Evolutionary conservation across 2,113 vertebrate genomes (phyloP), one percentile per base, ranked within the genome.

Genomic region (Oxyura jamaicensis): DNA sequence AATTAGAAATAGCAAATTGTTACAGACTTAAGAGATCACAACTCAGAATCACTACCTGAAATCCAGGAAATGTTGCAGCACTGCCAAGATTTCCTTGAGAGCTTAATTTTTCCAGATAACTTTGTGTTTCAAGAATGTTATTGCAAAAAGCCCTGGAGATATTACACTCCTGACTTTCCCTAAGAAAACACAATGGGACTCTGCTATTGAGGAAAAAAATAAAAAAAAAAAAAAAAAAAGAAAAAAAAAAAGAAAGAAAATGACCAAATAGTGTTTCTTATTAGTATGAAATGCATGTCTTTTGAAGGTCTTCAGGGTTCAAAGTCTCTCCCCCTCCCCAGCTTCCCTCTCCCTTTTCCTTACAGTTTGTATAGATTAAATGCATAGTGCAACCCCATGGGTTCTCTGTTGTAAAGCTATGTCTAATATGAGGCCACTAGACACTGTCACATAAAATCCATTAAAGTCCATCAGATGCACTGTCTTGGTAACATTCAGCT

Each of bases 1-100:
- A 98, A 98, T 98, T 98, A 98, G 98, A 98, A 98, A 98, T 97
- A 98, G 98, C 98, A 98, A 95, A 98, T 98, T 98, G 98, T 98
- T 98, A 98, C 93, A 83, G 98, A 97, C 95, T 98, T 97, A 97
- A 98, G 98, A 98, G 98, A 98, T 98, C 97, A 97, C 98, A 98
- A 97, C 98, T 98, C 97, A 98, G 97, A 97, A 97, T 96, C 46
- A 10, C 93, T 97, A 97, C 97, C 97, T 97, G 97, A 96, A 97
- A 97, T 97, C 96, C 94, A 96, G 95, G 96, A 96, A 97, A 97
- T 97, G 91, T 95, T 96, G 96, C 88, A 65, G 72, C 46, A 4
- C 85, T 91, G 96, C 95, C 94, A 97, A 95, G 93, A 97, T 96
- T 97, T 97, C 97, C 96, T 97, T 94, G 95, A 97, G 91, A 97